Conservation (phyloP, 1,140 invertebrate genomes). For the Zaprionus vittiger region DNA sequence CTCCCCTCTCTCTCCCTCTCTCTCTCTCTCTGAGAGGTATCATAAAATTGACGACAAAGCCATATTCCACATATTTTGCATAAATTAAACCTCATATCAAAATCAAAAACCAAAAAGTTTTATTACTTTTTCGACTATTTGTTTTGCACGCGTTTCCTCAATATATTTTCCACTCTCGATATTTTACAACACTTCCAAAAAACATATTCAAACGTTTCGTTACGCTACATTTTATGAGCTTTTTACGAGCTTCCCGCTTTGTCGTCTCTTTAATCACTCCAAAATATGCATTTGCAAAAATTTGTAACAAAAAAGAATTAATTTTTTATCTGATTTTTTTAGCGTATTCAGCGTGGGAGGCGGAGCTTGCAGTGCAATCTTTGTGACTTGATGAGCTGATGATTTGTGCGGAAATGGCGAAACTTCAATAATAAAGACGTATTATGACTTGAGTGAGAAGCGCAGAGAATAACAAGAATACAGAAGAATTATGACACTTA, state of each 20-base stretch:
- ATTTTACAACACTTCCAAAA: constrained; percentile 1
- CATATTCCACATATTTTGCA: constrained; percentile 69
- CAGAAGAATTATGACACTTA: constrained; percentile 1
- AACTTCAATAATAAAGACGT: constrained; percentile 30
- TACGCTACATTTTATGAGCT: constrained; percentile 1
- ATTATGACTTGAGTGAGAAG: constrained; percentile 14
- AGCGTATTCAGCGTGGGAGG: background rate
- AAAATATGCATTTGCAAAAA: constrained; percentile 7
- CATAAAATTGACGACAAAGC: constrained; percentile 51
- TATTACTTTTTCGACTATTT: constrained; percentile 41
- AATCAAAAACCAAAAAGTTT: constrained; percentile 54
- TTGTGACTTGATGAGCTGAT: constrained; percentile 5
- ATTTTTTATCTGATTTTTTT: constrained; percentile 8
- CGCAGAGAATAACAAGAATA: background rate
- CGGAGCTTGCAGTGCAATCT: background rate
- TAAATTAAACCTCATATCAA: constrained; percentile 53
- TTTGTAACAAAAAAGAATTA: constrained; percentile 3
- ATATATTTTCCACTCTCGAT: constrained; percentile 1
- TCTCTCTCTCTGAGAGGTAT: background rate
- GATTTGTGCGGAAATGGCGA: constrained; percentile 40
- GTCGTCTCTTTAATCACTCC: background rate
- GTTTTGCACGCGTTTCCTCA: background rate
- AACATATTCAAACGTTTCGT: background rate
- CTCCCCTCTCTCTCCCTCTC: background rate
- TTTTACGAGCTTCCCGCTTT: constrained; percentile 5